Conservation (phyloP, 2,888 invertebrate species). For the Tholera decimalis region DNA sequence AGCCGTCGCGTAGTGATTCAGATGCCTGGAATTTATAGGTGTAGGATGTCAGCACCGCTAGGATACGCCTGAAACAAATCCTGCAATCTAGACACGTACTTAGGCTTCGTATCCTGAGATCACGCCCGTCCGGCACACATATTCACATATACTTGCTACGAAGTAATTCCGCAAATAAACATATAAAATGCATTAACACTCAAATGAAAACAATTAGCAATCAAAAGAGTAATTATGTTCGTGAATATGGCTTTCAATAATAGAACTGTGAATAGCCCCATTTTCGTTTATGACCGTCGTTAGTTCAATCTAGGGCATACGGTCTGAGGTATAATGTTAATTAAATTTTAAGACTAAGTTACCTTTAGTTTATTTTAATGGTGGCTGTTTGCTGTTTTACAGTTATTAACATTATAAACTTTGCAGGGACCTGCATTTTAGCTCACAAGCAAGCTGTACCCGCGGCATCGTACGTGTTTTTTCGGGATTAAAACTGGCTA, state of each 20-base stretch:
- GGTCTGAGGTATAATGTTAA: constrained; percentile 21
- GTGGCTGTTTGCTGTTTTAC: background rate
- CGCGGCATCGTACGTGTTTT: no score
- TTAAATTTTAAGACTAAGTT: constrained; percentile 22
- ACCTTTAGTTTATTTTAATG: constrained; percentile 1
- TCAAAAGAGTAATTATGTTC: constrained; percentile 46
- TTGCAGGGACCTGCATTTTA: no score
- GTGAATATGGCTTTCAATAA: constrained; percentile 49
- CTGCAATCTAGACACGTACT: no score
- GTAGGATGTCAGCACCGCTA: no score
- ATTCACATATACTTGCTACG: constrained; percentile 19
- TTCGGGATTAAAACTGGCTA: no score
- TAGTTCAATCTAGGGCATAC: constrained; percentile 44
- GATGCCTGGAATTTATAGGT: no score
- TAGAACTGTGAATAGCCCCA: constrained; percentile 36
- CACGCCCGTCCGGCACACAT: no score
- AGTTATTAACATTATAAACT: background rate
- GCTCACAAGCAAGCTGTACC: no score
- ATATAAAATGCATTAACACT: constrained; percentile 45
- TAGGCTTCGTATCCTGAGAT: no score
- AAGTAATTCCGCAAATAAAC: constrained; percentile 24
- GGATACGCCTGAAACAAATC: no score
- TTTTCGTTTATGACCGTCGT: constrained; percentile 45
- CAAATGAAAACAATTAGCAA: constrained; percentile 51
- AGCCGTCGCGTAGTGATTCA: no score